These are phyloP conservation scores for Torymus aiolomorphi DNA, from an alignment of 2,888 invertebrate species.

Conservation along the genomic window DNA sequence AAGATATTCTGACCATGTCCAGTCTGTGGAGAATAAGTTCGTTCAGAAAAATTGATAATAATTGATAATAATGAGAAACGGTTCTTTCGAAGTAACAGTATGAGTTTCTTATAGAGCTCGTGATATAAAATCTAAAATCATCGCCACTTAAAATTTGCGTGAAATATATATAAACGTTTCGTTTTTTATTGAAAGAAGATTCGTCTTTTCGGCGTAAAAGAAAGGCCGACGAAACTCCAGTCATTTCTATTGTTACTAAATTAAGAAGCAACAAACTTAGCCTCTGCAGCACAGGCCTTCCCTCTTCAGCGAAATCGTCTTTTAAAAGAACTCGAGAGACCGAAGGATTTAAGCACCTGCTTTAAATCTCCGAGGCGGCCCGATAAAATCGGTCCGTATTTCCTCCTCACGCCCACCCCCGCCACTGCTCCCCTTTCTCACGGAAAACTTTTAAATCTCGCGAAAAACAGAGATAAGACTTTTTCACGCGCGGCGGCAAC, in stretches of 20 bases:
- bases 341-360: slow-evolving; percentile 53
- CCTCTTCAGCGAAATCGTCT: slow-evolving; percentile 34
- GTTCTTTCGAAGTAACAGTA: too few species aligned
- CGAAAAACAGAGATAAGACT: slow-evolving; percentile 56
- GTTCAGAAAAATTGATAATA: too few species aligned
- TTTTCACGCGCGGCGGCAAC: slow-evolving; percentile 20
- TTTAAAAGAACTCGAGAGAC: slow-evolving; percentile 39
- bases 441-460: slow-evolving; percentile 55
- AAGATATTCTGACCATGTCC: too few species aligned
- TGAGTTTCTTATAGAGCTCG: too few species aligned
- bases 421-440: background rate
- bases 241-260: slow-evolving; percentile 41
- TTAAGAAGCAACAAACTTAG: slow-evolving; percentile 51
- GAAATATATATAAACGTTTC: too few species aligned
- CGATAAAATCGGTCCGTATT: slow-evolving; percentile 51
- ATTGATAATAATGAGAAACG: too few species aligned
- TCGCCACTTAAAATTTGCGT: too few species aligned
- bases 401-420: too few species aligned
- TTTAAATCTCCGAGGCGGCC: slow-evolving; percentile 52
- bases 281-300: background rate
- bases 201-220: background rate
- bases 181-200: too few species aligned
- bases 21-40: too few species aligned
- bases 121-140: too few species aligned
- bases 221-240: background rate